These are phyloP conservation scores for Rapana venosa DNA, from an alignment of 2,888 invertebrate genomes.

Conservation along the genomic window DNA sequence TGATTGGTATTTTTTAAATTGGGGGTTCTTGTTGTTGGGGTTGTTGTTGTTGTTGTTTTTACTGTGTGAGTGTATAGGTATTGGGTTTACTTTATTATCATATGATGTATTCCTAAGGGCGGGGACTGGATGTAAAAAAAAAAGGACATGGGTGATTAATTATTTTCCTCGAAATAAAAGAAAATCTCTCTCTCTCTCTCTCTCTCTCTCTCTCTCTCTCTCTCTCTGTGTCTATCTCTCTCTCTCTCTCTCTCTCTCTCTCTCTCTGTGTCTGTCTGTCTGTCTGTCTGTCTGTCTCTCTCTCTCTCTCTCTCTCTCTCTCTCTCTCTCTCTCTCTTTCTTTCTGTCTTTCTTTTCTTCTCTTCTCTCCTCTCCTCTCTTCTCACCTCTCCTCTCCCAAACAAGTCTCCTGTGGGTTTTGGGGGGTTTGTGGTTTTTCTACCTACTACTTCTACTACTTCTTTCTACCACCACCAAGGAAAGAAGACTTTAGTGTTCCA, in stretches of 20 bases:
- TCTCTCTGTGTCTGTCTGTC: background rate
- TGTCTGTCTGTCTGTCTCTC: background rate
- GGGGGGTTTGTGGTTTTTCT: background rate
- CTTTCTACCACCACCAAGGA: too few species aligned
- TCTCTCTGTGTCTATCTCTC: background rate
- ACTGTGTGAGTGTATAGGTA: too few species aligned
- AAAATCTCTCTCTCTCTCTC: background rate
- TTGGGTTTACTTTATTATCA: too few species aligned
- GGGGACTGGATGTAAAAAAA: too few species aligned
- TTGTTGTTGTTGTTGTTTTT: too few species aligned
- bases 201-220: background rate
- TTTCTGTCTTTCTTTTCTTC: background rate
- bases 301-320: background rate
- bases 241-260: background rate
- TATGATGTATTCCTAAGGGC: too few species aligned
- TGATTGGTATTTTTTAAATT: too few species aligned
- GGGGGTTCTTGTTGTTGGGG: background rate
- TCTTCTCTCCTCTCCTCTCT: background rate
- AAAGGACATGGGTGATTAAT: too few species aligned
- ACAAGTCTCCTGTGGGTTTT: background rate
- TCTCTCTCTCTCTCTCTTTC: conserved; percentile 21
- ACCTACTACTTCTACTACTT: background rate
- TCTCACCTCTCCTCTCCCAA: background rate
- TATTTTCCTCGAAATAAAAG: too few species aligned
- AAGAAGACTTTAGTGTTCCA: too few species aligned